These are phyloP conservation scores for Parotocinclus haroldoi DNA, from an alignment of 2,797 vertebrate species.

Conservation along the genomic window DNA sequence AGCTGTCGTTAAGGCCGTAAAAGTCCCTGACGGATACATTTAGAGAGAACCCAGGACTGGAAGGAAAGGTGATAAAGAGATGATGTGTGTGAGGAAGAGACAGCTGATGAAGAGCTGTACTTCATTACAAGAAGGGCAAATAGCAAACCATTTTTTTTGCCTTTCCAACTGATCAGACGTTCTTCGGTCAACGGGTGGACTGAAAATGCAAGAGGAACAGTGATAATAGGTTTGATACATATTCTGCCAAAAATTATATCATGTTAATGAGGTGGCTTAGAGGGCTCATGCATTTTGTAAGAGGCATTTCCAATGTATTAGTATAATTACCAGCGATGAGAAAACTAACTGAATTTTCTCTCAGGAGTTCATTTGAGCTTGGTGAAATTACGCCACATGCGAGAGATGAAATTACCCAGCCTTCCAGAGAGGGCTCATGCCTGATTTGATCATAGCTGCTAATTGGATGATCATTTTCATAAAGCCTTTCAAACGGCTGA, in stretches of 20 bases:
- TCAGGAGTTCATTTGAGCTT: slow-evolving; percentile 86
- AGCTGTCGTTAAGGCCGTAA: slow-evolving; percentile 8
- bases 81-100: slow-evolving; percentile 20
- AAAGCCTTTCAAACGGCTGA: slow-evolving; percentile 88
- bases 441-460: slow-evolving; percentile 90
- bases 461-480: slow-evolving; percentile 96
- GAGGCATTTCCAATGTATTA: slow-evolving; percentile 89
- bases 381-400: slow-evolving; percentile 80
- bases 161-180: slow-evolving; percentile 64
- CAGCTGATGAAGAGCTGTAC: slow-evolving; percentile 47
- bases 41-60: slow-evolving; percentile 25
- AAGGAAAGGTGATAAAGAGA: slow-evolving; percentile 23
- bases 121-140: slow-evolving; percentile 66
- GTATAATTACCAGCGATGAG: slow-evolving; percentile 94
- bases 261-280: slow-evolving; percentile 85
- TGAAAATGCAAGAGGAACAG: slow-evolving; percentile 71
- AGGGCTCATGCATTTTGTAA: slow-evolving; percentile 88
- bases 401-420: slow-evolving; percentile 80
- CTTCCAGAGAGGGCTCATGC: slow-evolving; percentile 81
- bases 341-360: slow-evolving; percentile 92
- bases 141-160: slow-evolving; percentile 64
- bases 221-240: slow-evolving; percentile 88
- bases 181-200: slow-evolving; percentile 50
- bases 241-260: slow-evolving; percentile 87
- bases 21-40: slow-evolving; percentile 49